A percentile compares a stretch with the other conserved stretches of the same genome.
These are phyloP conservation scores for Silurus meridionalis DNA, from an alignment of 2,113 vertebrate genomes.

Conservation along the genomic window DNA sequence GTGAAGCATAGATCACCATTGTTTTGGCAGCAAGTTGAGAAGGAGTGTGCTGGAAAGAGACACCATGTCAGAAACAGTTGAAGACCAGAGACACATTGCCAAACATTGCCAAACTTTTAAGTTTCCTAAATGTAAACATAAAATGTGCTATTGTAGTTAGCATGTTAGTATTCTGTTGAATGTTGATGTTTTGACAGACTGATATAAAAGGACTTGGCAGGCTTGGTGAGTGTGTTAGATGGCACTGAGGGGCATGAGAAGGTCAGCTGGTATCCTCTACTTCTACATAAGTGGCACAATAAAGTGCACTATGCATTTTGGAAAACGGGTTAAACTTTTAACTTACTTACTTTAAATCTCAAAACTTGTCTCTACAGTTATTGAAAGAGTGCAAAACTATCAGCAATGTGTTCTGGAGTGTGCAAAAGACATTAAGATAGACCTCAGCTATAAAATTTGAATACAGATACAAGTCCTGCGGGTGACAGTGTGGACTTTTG, in stretches of 20 bases:
- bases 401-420: neutral
- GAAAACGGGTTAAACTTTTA: neutral
- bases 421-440: conserved; percentile 13
- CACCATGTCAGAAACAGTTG: conserved; percentile 13
- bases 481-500: neutral
- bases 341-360: neutral
- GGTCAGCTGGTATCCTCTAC: conserved; percentile 32
- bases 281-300: conserved; percentile 27
- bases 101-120: neutral
- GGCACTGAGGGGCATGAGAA: conserved; percentile 29
- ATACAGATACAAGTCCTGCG: conserved; percentile 20
- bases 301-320: conserved; percentile 2
- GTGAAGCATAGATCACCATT: conserved; percentile 56
- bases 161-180: neutral
- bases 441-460: conserved; percentile 13
- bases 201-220: conserved; percentile 41
- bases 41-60: conserved; percentile 21
- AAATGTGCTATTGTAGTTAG: neutral
- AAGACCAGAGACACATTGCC: neutral
- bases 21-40: conserved; percentile 43
- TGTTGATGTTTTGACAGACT: conserved; percentile 34
- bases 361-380: neutral
- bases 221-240: conserved; percentile 30
- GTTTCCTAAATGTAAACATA: neutral
- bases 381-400: conserved; percentile 1